A percentile compares a stretch with the other conserved stretches of the same genome.
These are phyloP conservation scores for Semaprochilodus insignis DNA, from an alignment of 2,797 vertebrate species.

Conservation along the genomic window DNA sequence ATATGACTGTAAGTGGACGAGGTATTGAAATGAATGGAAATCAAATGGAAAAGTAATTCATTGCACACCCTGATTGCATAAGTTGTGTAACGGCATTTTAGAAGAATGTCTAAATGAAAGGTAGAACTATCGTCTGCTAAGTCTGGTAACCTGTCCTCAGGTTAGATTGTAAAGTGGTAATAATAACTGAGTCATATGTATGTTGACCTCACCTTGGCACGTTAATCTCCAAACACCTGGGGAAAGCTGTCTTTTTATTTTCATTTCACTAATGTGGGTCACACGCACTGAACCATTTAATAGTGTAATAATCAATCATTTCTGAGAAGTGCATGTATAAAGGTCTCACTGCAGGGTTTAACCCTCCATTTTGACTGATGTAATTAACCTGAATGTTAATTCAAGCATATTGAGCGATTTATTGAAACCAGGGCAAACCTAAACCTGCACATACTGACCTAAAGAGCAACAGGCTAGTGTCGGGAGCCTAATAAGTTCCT, in stretches of 20 bases:
- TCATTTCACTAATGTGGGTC: constrained; percentile 36
- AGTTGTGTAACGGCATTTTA: neutral
- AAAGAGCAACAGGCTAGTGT: neutral
- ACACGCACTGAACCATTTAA: constrained; percentile 25
- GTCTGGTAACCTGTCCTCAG: neutral
- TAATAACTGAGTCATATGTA: constrained; percentile 4
- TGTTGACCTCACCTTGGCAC: neutral
- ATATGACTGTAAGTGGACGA: no score
- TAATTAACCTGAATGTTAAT: constrained; percentile 50
- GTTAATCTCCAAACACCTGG: constrained; percentile 6
- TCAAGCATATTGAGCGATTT: constrained; percentile 20
- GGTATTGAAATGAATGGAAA: no score
- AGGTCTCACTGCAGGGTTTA: constrained; percentile 22
- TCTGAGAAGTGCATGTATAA: constrained; percentile 2
- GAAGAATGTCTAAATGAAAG: neutral
- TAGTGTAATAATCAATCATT: constrained; percentile 21
- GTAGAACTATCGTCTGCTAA: neutral
- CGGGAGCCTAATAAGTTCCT: no score
- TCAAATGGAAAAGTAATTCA: no score
- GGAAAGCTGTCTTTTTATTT: constrained; percentile 8
- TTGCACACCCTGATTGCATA: no score
- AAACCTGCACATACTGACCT: neutral
- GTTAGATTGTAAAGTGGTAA: neutral
- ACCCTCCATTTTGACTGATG: constrained; percentile 33
- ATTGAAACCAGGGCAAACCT: neutral